These are phyloP conservation scores for Drosophila pectinifera DNA, from an alignment of 1,140 invertebrate genomes.

Conservation along the genomic window DNA sequence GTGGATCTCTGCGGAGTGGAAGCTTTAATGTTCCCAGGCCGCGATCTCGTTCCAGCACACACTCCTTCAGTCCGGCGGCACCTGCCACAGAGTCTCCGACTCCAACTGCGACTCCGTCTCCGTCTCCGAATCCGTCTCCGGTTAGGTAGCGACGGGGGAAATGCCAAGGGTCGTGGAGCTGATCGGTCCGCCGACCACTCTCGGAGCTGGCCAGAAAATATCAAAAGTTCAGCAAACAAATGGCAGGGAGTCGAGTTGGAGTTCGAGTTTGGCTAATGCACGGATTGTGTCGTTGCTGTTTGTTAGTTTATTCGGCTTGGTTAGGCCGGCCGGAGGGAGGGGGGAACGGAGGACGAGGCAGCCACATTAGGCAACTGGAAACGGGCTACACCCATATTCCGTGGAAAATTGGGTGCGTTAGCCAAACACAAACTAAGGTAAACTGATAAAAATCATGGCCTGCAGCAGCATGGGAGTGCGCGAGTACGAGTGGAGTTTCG, in stretches of 20 bases:
- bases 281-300: slow-evolving; percentile 59
- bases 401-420: slow-evolving; percentile 77
- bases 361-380: slow-evolving; percentile 56
- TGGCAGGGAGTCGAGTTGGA: slow-evolving; percentile 38
- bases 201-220: slow-evolving; percentile 61
- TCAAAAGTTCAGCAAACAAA: slow-evolving; percentile 79
- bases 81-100: slow-evolving; percentile 27
- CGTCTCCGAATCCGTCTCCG: background rate
- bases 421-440: slow-evolving; percentile 67
- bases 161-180: slow-evolving; percentile 66
- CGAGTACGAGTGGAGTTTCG: slow-evolving; percentile 37
- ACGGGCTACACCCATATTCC: slow-evolving; percentile 69
- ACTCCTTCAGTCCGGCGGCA: slow-evolving; percentile 24
- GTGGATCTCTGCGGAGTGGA: background rate
- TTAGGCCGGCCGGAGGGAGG: too few relatives aligned
- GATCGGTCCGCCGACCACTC: too few relatives aligned
- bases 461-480: slow-evolving; percentile 36
- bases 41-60: slow-evolving; percentile 20
- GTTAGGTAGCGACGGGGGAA: slow-evolving; percentile 38
- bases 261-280: slow-evolving; percentile 57
- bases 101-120: too few relatives aligned
- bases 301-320: slow-evolving; percentile 31
- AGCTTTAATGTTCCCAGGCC: slow-evolving; percentile 30
- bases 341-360: slow-evolving; percentile 5
- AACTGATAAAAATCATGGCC: slow-evolving; percentile 72